A percentile compares a stretch with the other conserved stretches of the same genome.
Conservation (phyloP, 2,113 vertebrate species). For the Ginglymostoma cirratum region DNA sequence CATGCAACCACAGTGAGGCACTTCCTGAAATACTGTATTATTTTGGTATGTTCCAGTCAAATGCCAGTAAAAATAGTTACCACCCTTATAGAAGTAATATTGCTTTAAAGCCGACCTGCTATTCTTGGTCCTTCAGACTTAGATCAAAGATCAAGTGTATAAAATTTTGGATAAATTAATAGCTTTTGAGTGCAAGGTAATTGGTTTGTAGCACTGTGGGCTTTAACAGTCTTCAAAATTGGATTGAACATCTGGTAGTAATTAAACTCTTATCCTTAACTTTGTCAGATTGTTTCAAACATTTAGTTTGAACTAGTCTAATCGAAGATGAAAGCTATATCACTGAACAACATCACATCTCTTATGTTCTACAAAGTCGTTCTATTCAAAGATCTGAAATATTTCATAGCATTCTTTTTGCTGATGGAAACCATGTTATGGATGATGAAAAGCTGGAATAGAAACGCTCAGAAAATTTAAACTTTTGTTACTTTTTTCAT, state of each 20-base stretch:
- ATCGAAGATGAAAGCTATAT: background rate
- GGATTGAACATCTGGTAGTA: background rate
- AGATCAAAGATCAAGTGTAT: slow-evolving; percentile 20
- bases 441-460: background rate
- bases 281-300: slow-evolving; percentile 21
- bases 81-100: slow-evolving; percentile 35
- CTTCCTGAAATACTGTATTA: slow-evolving; percentile 37
- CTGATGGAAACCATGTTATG: background rate
- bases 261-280: background rate
- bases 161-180: background rate
- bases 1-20: slow-evolving; percentile 35
- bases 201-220: background rate
- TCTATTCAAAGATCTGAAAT: slow-evolving; percentile 9
- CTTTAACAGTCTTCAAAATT: background rate
- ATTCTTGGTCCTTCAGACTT: background rate
- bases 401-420: slow-evolving; percentile 25
- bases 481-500: background rate
- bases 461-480: background rate
- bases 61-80: slow-evolving; percentile 34
- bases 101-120: slow-evolving; percentile 32
- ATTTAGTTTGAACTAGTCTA: background rate
- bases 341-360: background rate
- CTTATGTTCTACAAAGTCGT: background rate
- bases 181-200: background rate
- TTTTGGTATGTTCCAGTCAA: slow-evolving; percentile 25